Evolutionary conservation across 23 tunicate species (phyloP).

Genomic region (Ciona savignyi): DNA sequence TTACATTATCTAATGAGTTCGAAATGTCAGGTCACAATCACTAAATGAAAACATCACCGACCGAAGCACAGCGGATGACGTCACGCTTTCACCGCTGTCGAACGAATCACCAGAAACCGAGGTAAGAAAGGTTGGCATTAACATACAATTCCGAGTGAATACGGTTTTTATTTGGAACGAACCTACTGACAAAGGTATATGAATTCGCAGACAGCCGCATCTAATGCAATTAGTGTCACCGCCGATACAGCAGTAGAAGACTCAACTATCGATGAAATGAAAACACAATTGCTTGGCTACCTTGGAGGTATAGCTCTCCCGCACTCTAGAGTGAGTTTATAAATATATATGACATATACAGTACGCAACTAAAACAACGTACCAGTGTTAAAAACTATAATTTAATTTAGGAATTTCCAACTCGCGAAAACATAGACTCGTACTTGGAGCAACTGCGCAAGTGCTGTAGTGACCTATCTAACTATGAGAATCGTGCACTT

Average conservation of each 20-base stretch:
- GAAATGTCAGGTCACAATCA: no score
- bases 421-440: conserved; percentile 39
- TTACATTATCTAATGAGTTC: no score
- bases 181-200: not conserved
- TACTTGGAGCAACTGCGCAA: conserved; percentile 43
- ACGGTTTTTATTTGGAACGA: no score
- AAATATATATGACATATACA: not conserved
- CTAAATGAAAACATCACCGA: no score
- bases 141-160: no score
- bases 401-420: conserved; percentile 93
- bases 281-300: conserved; percentile 17
- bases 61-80: no score
- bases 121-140: no score
- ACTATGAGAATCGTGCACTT: conserved; percentile 45
- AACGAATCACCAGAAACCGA: no score
- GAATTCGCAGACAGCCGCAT: not conserved
- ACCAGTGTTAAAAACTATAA: not conserved
- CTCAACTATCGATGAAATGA: not conserved
- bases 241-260: not conserved
- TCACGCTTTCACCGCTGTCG: no score
- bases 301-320: conserved; percentile 84
- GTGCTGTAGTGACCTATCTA: conserved; percentile 20
- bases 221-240: not conserved
- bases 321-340: conserved; percentile 55
- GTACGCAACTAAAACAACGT: not conserved